Evolutionary conservation across 2,113 vertebrate genomes (phyloP), one percentile per base, ranked within the genome.

Genomic region (Hyaena hyaena): DNA sequence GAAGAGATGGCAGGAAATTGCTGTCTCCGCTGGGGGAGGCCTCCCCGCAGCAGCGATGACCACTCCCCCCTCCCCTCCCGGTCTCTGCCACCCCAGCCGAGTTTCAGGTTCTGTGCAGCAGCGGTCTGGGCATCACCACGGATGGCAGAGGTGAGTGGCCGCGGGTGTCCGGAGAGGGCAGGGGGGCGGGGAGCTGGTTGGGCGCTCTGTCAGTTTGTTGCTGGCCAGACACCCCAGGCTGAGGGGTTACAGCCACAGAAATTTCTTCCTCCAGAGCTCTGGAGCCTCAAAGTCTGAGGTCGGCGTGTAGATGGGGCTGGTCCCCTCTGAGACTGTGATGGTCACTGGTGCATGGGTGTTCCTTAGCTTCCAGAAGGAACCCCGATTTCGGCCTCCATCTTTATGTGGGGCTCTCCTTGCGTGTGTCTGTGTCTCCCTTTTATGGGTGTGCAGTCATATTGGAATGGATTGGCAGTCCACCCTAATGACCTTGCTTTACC

Each of bases 41-140:
- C 1, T 71, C 43, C 24, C 16, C 63, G 76, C 50, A 50, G 48
- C 17, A 16, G 28, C 14, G 9, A 5, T 39, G 48, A 4, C 45
- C 45, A 12, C 2, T 45, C n/a, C 68, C 50, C 24, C 31, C 16
- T 53, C 53, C 50, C 50, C 4, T 2, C 14, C 4, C 50, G 39
- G 15, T 11, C 66, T 31, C 11, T 88, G 16, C 53, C 31, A 39
- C 33, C 55, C 0, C 98, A 99, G 99, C 99, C 28, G 99, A 99
- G 98, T 99, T 99, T 98, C 99, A 99, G 98, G 99, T 99, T 0
- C 98, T 99, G 8, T 99, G 99, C 98, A 99, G 99, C 98, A 99
- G 99, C 3, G 99, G 99, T 10, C 99, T 99, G 5, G 99, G 99
- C 23, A 99, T 99, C 91, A 99, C 99, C 6, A 98, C 99, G 0